Base-by-base conservation (phyloP, 2,888 invertebrate species). In the Asteroscopus sphinx region DNA sequence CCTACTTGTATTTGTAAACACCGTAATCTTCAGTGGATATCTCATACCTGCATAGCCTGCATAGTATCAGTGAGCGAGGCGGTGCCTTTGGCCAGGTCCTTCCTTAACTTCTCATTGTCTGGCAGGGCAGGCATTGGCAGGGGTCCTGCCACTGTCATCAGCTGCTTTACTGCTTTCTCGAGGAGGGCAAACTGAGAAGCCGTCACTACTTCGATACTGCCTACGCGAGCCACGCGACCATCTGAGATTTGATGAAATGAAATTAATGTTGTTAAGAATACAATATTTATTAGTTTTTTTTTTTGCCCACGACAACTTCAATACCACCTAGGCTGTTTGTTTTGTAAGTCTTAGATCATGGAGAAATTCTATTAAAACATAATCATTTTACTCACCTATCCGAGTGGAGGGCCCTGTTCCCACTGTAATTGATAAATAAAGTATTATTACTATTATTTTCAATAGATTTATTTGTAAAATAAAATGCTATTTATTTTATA, bases 191-290 rank as follows among this genome's bases (percentile, higher is more conserved):
- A 93, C 74, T 93, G 82, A 0, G 88, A 85, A 32, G 79, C 72
- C 0, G 92, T 88, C 55, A 92, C 92, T 26, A 93, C 89, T 9
- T 89, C 90, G 16, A 92, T 89, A 63, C 85, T 85, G 7, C 83
- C 85, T 2, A 80, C 74, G 8, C 85, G 81, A 2, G 47, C 8
- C 2, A 7, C 11, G n/a, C 17, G 30, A 4, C 3, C 6, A 5
- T 1, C 41, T 61, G 12, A 5, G 13, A 3, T 33, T 28, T 21
- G 21, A 21, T 21, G 4, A 1, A 21, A 21, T 21, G 4, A 6
- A 21, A 21, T 21, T 21, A 21, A 21, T 21, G 21, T 21, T 21
- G 21, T 21, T 21, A 6, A 21, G 6, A 21, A 21, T 21, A 21
- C 21, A 21, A 21, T 21, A 21, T 21, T 21, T 21, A 21, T 21